Evolutionary conservation across 2,797 vertebrate species (phyloP), one percentile per base, ranked within the genome.

Genomic region (Chelon labrosus): DNA sequence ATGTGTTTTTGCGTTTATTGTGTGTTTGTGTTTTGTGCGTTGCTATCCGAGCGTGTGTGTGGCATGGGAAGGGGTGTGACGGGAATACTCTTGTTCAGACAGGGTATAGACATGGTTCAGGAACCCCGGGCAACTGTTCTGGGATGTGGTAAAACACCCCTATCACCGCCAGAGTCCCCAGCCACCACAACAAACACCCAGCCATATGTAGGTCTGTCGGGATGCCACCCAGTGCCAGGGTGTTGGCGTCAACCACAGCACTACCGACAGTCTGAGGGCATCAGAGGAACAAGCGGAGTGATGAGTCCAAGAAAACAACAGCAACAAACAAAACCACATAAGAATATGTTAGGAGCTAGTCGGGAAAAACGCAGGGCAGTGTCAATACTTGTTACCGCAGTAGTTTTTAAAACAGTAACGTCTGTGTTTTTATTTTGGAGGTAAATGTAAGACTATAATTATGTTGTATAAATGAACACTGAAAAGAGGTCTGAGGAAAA

Each of bases 181-280:
- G 76, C 70, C 76, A 83, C 90, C 90, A 93, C 91, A 92, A 88
- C 86, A 92, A 89, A 89, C 86, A 89, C 65, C 20, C 75, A 44
- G 67, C 85, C 91, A 87, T 89, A 82, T 91, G 88, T 84, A 80
- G 79, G 84, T 82, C 83, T 85, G 85, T 70, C 20, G 53, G 65
- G 79, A 90, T 92, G 89, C 89, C 90, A 88, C 89, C 90, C 86
- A 89, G 85, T 57, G 77, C 82, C 79, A 60, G 71, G 79, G 80
- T 85, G 87, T 70, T 80, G 84, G 82, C 85, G 52, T 85, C 79
- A 70, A 80, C 82, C 77, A 25, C 84, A 77, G 70, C 9, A 56
- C 81, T 80, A 77, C 86, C 20, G 17, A 75, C 79, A 76, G 83
- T 88, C 79, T 84, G 75, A 84, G 76, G 60, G 79, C 70, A 84